phyloP scores from a whole-genome alignment of 2,888 invertebrate species.

The Erpobdella octoculata region DNA sequence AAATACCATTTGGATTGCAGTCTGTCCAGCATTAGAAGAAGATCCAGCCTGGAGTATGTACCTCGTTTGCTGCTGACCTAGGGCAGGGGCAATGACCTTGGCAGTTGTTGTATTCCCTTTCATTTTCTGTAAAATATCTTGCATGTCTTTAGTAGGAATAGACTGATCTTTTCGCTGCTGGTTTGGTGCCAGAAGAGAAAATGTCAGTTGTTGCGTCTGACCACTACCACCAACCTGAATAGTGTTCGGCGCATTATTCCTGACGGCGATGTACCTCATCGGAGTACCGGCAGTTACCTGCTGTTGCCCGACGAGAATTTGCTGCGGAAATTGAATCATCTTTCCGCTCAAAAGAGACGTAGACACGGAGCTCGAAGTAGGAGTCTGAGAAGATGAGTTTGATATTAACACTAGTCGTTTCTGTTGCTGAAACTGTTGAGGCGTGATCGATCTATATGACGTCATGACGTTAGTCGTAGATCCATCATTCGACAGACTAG shows the following conservation, averaged over 20 bases:
- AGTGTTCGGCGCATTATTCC: background rate
- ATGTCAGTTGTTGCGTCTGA: constrained; percentile 12
- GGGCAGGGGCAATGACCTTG: background rate
- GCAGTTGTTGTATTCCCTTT: constrained; percentile 8
- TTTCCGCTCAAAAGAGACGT: too few relatives aligned
- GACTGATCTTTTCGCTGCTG: constrained; percentile 5
- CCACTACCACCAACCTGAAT: background rate
- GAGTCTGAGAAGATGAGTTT: background rate
- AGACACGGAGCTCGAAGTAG: background rate
- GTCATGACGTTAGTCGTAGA: background rate
- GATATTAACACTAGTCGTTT: background rate
- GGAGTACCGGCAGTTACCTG: background rate
- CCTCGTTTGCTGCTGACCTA: background rate
- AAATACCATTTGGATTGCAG: constrained; percentile 21
- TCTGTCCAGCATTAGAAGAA: background rate
- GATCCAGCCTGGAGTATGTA: constrained; percentile 11
- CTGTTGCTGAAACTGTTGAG: background rate
- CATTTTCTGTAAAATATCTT: constrained; percentile 23
- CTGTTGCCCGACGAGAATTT: constrained; percentile 3
- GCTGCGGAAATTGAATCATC: constrained; percentile 10
- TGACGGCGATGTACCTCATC: background rate
- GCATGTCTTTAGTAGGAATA: constrained; percentile 19
- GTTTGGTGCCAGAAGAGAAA: background rate
- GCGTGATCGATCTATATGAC: background rate
- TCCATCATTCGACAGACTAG: too few relatives aligned